Evolutionary conservation across 2,113 vertebrate genomes (phyloP).

Genomic region (Ramphastos sulfuratus): DNA sequence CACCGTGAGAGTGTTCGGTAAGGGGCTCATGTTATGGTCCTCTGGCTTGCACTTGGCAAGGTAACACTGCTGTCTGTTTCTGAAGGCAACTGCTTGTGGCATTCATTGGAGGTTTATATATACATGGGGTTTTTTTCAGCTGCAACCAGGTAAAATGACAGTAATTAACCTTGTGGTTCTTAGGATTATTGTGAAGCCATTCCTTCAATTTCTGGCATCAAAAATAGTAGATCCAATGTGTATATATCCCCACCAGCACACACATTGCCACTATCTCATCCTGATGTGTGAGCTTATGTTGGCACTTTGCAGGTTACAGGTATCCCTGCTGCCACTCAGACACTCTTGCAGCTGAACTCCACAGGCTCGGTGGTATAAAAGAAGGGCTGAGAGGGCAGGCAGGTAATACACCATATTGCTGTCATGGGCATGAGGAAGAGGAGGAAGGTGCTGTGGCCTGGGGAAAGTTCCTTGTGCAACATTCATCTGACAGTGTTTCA

Average conservation of each 20-base stretch:
- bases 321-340: no score
- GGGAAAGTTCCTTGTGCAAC: no score
- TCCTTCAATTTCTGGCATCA: neutral
- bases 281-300: neutral
- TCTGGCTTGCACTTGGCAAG: neutral
- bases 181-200: neutral
- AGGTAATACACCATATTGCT: no score
- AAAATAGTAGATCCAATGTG: neutral
- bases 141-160: neutral
- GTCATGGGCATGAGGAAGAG: no score
- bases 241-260: neutral
- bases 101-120: fast-evolving
- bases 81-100: neutral
- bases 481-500: no score
- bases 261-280: neutral
- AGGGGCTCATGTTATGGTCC: neutral
- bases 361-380: no score
- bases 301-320: neutral
- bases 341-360: no score
- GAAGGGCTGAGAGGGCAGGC: no score
- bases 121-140: neutral
- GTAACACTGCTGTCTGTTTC: neutral
- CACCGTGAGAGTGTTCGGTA: conserved; percentile 65
- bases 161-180: neutral
- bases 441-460: no score